These are phyloP conservation scores for Stylophora pistillata DNA, from an alignment of 64 coral and sea anemone genomes.

Conservation along the genomic window DNA sequence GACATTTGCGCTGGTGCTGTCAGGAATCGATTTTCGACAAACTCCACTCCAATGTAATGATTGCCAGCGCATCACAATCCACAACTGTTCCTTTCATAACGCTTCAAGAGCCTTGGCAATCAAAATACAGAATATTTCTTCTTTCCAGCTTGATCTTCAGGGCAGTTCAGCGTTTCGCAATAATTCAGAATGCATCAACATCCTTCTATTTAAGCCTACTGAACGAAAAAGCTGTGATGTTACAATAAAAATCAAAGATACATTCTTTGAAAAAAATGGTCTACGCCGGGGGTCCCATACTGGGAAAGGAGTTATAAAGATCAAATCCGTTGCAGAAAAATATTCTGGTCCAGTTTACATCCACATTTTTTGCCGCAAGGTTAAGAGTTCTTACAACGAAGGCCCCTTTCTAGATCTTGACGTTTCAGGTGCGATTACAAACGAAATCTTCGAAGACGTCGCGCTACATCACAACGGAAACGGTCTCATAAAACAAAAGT, in stretches of 20 bases:
- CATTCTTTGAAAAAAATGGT: not conserved
- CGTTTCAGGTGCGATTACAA: not conserved
- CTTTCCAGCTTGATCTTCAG: too few species aligned
- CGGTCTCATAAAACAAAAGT: too few species aligned
- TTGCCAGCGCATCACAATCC: too few species aligned
- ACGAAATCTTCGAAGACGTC: not conserved
- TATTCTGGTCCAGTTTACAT: not conserved
- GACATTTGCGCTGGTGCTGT: too few species aligned
- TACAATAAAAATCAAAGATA: not conserved
- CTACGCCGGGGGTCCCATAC: too few species aligned
- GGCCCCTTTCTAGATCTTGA: not conserved
- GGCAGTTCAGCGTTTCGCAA: not conserved
- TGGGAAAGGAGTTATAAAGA: not conserved
- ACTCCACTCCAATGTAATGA: too few species aligned
- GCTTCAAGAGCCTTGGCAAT: too few species aligned
- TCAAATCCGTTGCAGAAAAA: not conserved
- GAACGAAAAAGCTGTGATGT: not conserved
- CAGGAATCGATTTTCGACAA: too few species aligned
- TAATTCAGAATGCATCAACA: not conserved
- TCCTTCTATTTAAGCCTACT: not conserved
- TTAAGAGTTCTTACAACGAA: not conserved
- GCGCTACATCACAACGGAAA: not conserved
- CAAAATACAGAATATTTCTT: too few species aligned
- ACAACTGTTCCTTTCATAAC: too few species aligned
- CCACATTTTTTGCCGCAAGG: not conserved